A percentile compares a stretch with the other conserved stretches of the same genome.
phyloP scores from a whole-genome alignment of 2,797 vertebrate genomes.

The Momotus momota region DNA sequence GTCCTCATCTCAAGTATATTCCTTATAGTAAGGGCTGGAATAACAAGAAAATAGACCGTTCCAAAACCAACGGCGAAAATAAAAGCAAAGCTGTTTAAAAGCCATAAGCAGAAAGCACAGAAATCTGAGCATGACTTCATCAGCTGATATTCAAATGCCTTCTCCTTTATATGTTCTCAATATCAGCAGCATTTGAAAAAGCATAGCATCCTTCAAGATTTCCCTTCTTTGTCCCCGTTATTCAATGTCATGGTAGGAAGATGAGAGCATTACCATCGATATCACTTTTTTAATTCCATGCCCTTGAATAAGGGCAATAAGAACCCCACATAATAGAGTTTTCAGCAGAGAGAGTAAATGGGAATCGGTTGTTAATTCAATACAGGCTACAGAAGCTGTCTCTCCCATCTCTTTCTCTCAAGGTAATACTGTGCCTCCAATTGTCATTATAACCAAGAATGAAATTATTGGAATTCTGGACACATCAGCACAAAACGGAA shows the following conservation, averaged over 20 bases:
- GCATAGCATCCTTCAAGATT: constrained; percentile 45
- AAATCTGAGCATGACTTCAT: not conserved
- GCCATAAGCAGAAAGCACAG: not conserved
- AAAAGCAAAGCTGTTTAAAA: not conserved
- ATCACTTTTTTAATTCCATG: constrained; percentile 77
- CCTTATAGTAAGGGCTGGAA: not conserved
- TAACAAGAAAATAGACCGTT: not conserved
- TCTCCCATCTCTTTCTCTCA: constrained; percentile 61
- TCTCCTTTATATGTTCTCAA: not conserved
- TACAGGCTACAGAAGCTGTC: constrained; percentile 60
- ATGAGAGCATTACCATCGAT: constrained; percentile 59
- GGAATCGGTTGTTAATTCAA: constrained; percentile 50
- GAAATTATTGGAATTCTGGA: constrained; percentile 82
- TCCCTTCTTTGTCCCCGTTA: constrained; percentile 70
- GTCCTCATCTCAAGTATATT: not conserved
- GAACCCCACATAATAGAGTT: constrained; percentile 44
- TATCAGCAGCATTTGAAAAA: constrained; percentile 56
- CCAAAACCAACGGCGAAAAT: not conserved
- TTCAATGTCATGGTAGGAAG: constrained; percentile 68
- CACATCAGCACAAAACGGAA: constrained; percentile 77
- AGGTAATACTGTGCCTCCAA: constrained; percentile 73
- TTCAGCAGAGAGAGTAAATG: constrained; percentile 5
- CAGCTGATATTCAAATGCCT: not conserved
- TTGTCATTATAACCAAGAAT: constrained; percentile 72
- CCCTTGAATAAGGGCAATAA: constrained; percentile 75